phyloP scores from a whole-genome alignment of 2,888 invertebrate genomes.

The Pogonocherus hispidulus region DNA sequence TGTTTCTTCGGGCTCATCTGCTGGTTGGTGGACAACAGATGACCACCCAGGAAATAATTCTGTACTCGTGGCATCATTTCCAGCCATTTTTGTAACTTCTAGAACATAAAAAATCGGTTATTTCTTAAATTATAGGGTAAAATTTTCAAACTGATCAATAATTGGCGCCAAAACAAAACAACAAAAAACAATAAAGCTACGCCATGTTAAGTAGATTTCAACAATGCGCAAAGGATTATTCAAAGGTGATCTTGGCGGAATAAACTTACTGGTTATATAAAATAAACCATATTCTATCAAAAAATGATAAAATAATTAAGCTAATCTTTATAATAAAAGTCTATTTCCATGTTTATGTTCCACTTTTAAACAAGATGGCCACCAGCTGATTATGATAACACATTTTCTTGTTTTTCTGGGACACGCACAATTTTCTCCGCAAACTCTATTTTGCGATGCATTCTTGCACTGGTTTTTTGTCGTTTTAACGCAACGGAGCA shows the following conservation, averaged over 20 bases:
- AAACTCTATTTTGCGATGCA: conserved; percentile 44
- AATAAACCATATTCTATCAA: conserved; percentile 49
- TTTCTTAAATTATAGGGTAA: not conserved
- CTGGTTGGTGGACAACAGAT: conserved; percentile 73
- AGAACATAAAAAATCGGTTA: conserved; percentile 23
- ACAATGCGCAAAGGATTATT: not conserved
- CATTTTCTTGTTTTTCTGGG: conserved; percentile 42
- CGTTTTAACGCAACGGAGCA: conserved; percentile 33
- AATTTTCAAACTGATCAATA: conserved; percentile 49
- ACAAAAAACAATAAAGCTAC: conserved; percentile 53
- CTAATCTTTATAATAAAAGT: conserved; percentile 54
- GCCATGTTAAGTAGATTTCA: conserved; percentile 48
- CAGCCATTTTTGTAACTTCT: conserved; percentile 62
- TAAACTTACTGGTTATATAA: conserved; percentile 50
- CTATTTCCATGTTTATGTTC: conserved; percentile 66
- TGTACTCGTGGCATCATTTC: conserved; percentile 66
- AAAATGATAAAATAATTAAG: conserved; percentile 45
- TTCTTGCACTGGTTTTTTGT: conserved; percentile 39
- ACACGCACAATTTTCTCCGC: conserved; percentile 35
- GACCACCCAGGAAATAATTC: conserved; percentile 71
- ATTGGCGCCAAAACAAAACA: conserved; percentile 63
- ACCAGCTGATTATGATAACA: conserved; percentile 62
- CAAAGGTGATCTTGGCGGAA: not conserved
- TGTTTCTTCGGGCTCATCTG: conserved; percentile 75
- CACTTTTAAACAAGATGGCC: conserved; percentile 67